A percentile compares a stretch with the other conserved stretches of the same genome.
Conservation (phyloP, 2,113 vertebrate genomes). For the Psittacula cyanocephala region DNA sequence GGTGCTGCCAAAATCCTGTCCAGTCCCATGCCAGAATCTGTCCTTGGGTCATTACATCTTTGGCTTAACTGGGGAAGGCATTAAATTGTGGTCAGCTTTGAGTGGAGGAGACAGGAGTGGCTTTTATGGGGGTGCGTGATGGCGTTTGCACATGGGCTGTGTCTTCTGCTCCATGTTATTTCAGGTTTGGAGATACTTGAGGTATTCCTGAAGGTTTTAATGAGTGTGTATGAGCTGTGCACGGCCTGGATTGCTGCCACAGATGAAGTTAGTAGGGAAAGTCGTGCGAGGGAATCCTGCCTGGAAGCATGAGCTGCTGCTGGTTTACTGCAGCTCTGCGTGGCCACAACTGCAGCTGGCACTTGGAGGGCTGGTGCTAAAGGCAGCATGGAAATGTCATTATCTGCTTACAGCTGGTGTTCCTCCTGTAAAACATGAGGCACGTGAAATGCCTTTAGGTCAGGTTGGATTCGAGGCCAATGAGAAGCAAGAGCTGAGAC, state of each 20-base stretch:
- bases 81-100: neutral
- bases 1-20: neutral
- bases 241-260: neutral
- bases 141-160: neutral
- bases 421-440: neutral
- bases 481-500: neutral
- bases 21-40: neutral
- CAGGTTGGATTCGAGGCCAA: neutral
- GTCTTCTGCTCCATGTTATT: neutral
- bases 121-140: neutral
- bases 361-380: neutral
- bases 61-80: neutral
- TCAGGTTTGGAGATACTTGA: neutral
- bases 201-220: neutral
- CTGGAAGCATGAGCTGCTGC: neutral
- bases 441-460: neutral
- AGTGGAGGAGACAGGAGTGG: neutral
- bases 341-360: neutral
- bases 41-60: neutral
- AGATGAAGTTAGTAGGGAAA: neutral
- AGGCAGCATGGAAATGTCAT: neutral
- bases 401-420: neutral
- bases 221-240: neutral
- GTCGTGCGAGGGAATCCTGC: neutral
- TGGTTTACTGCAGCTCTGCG: neutral